Conservation (phyloP, 2,797 vertebrate genomes). For the Paramormyrops hopkinsi region DNA sequence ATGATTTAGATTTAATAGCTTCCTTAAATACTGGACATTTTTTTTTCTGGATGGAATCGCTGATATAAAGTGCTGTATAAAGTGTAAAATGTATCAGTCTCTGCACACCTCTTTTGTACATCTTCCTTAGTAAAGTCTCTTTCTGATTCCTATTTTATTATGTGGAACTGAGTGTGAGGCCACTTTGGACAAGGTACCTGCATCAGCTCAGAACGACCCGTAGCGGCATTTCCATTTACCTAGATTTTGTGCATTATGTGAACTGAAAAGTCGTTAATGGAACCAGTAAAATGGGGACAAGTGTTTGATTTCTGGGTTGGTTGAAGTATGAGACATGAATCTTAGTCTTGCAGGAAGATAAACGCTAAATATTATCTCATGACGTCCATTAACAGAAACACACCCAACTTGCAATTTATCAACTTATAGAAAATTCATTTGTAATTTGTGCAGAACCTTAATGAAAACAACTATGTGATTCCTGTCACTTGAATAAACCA, state of each 20-base stretch:
- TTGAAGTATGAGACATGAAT: neutral
- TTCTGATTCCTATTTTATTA: neutral
- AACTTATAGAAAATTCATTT: neutral
- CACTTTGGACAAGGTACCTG: neutral
- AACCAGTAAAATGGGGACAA: neutral
- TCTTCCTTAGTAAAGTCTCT: neutral
- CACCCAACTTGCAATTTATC: neutral
- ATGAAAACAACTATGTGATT: neutral
- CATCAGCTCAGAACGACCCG: neutral
- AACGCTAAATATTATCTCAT: neutral
- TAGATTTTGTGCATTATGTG: neutral
- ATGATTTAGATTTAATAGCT: neutral
- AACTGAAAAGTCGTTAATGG: neutral
- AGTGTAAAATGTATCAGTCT: neutral
- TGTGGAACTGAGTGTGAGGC: neutral
- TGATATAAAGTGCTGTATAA: neutral
- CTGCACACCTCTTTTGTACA: neutral
- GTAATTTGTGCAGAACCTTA: neutral
- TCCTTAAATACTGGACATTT: constrained; percentile 7
- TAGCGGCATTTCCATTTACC: neutral
- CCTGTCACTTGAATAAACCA: neutral
- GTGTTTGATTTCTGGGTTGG: neutral
- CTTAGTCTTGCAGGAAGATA: neutral
- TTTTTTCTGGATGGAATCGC: neutral
- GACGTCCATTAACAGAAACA: neutral